These are phyloP conservation scores for Cololabis saira DNA, from an alignment of 2,113 vertebrate species.

Conservation along the genomic window DNA sequence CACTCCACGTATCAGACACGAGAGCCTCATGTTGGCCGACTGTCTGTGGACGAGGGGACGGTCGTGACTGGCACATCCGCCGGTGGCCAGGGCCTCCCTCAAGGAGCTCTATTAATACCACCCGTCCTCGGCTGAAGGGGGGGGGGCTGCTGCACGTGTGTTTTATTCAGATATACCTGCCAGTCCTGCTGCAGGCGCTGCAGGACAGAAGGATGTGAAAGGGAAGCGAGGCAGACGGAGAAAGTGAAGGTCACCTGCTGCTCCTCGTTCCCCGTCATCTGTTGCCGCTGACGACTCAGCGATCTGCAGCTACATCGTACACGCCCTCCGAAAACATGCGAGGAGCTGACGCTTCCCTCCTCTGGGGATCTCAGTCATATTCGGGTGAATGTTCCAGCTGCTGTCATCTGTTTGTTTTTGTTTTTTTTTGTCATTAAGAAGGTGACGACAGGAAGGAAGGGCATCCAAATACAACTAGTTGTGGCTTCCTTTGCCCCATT, in stretches of 20 bases:
- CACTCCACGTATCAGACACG: too few species aligned
- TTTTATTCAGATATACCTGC: conserved; percentile 16
- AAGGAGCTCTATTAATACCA: conserved; percentile 63
- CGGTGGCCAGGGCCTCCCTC: conserved; percentile 45
- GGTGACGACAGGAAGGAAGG: too few species aligned
- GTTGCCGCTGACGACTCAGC: conserved; percentile 9
- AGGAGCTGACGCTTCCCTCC: too few species aligned
- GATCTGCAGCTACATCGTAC: background rate
- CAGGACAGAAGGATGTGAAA: conserved; percentile 26
- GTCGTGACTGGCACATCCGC: conserved; percentile 41
- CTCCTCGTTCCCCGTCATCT: conserved; percentile 49
- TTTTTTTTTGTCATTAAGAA: too few species aligned
- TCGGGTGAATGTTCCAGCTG: too few species aligned
- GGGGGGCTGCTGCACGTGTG: background rate
- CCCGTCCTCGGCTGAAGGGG: conserved; percentile 5
- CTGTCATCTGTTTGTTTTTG: too few species aligned
- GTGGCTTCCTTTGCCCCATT: too few species aligned
- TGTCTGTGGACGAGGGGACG: background rate
- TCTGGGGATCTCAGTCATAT: too few species aligned
- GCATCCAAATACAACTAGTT: too few species aligned
- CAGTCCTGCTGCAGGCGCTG: conserved; percentile 24
- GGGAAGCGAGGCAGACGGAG: conserved; percentile 20
- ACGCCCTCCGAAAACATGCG: too few species aligned
- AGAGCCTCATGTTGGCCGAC: background rate
- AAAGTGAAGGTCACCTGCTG: conserved; percentile 48